Evolutionary conservation across 2,888 invertebrate genomes (phyloP), one percentile per base, ranked within the genome.

Genomic region (Encarsia formosa): DNA sequence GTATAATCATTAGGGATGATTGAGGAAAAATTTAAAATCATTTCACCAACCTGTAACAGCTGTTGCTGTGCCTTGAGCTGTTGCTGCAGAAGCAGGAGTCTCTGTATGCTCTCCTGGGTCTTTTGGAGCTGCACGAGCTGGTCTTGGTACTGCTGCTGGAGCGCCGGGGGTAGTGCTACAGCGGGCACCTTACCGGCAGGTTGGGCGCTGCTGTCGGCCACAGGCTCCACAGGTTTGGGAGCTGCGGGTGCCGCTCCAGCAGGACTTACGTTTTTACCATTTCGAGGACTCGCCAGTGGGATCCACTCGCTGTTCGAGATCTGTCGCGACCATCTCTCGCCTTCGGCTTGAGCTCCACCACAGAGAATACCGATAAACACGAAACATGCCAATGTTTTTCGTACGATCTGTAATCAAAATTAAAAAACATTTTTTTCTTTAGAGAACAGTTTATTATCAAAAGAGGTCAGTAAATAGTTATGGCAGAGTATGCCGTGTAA

Each of bases 271-370:
- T 52, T 53, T 32, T 56, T 54, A 20, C 53, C 41, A 24, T 60
- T 52, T 19, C 67, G 62, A 1, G 71, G 70, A 61, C 67, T 63
- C 22, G 73, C 63, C 49, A 73, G 51, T 2, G 73, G 73, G n/a
- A 73, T 72, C 73, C 73, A 73, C 46, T 73, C 73, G 64, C 71
- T 73, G 52, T 68, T 73, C 1, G 70, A 62, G 24, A 69, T 65
- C 52, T 73, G 73, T 37, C 73, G 65, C 24, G 73, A 73, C 73
- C 73, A 73, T 66, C 73, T 64, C 29, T 71, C 67, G 26, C 63
- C 48, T 3, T 58, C 59, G 34, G 61, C 57, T 34, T 54, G 51
- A 34, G 52, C 47, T 35, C 15, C 34, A 52, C 54, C 48, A 68
- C 45, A 57, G 34, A 61, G 54, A 57, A 71, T 56, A 47, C 61